Base-by-base conservation (phyloP, 2,113 vertebrate species). In the Solenodon paradoxus region DNA sequence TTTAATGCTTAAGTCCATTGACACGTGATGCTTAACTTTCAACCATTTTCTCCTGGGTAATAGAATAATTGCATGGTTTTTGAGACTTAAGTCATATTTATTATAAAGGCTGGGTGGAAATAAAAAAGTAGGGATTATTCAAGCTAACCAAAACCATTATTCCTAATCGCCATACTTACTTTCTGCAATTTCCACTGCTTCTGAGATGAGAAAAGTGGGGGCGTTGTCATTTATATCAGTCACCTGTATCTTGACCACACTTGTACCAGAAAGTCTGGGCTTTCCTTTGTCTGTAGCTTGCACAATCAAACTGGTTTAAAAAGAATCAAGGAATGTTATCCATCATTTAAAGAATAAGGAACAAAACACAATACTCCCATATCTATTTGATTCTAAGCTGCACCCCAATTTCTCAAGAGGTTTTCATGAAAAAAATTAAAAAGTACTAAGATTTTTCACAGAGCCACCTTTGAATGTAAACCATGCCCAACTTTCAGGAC, bases 191-290 rank as follows among this genome's bases (percentile, higher is more conserved):
- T 98, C 79, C 57, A 99, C 97, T 80, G 98, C 97, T 90, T 98
- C 97, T 69, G 98, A 97, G 16, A 98, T 98, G 6, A 98, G 98
- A 61, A 99, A 97, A 88, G 96, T 64, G 0, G 99, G 99, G 68
- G 97, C 98, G 15, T 99, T 99, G 98, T 99, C 99, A 68, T 99
- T 99, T 95, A 99, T 69, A 66, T 99, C 99, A 74, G 98, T 98
- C 93, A 99, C 99, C 53, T 99, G 98, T 96, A 99, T 98, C 94
- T 95, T 97, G 96, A 99, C 77, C 55, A 97, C 95, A 93, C 98
- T 81, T 4, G 98, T 99, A 90, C 98, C 97, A 94, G 98, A 99
- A 97, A 99, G 98, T 0, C 98, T 97, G 92, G 99, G 99, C 17
- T 97, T 98, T 95, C 99, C 99, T 97, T 97, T 98, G 97, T 99